Percentiles rank a stretch among this genome's conserved stretches.
phyloP scores from a whole-genome alignment of 2,113 vertebrate species.

The Gadus chalcogrammus region DNA sequence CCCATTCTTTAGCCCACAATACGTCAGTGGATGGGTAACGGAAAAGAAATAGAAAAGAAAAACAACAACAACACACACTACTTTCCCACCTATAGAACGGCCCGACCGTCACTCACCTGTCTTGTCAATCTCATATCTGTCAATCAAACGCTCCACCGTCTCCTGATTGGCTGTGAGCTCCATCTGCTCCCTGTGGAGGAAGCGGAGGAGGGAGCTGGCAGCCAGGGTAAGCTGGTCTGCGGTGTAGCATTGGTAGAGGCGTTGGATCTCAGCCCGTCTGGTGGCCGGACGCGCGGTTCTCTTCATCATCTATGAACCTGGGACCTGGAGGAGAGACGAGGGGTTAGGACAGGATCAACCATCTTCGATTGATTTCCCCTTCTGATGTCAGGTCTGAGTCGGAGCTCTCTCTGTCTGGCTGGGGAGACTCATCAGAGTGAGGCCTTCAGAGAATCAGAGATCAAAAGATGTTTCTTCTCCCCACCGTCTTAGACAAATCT shows the following conservation, averaged over 20 bases:
- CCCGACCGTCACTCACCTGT: conserved; percentile 43
- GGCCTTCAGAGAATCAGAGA: no score
- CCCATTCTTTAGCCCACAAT: no score
- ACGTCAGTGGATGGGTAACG: no score
- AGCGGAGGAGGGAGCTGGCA: conserved; percentile 41
- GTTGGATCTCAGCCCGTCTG: conserved; percentile 57
- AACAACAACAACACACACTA: no score
- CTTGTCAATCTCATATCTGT: conserved; percentile 66
- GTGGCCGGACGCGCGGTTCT: conserved; percentile 33
- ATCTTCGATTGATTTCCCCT: no score
- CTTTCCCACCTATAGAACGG: no score
- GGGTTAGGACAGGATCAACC: background rate
- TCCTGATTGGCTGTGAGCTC: conserved; percentile 48
- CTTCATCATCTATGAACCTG: conserved; percentile 30
- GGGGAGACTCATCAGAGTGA: no score
- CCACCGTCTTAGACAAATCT: background rate
- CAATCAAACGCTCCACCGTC: conserved; percentile 51
- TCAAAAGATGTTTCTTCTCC: no score
- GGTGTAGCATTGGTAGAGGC: conserved; percentile 44
- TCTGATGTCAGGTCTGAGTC: no score
- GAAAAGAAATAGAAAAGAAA: no score
- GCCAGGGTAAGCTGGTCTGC: conserved; percentile 29
- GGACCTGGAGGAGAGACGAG: background rate
- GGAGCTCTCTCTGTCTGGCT: no score
- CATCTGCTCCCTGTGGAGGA: conserved; percentile 59